Evolutionary conservation across 2,888 invertebrate species (phyloP).

Genomic region (Parnassius smintheus): DNA sequence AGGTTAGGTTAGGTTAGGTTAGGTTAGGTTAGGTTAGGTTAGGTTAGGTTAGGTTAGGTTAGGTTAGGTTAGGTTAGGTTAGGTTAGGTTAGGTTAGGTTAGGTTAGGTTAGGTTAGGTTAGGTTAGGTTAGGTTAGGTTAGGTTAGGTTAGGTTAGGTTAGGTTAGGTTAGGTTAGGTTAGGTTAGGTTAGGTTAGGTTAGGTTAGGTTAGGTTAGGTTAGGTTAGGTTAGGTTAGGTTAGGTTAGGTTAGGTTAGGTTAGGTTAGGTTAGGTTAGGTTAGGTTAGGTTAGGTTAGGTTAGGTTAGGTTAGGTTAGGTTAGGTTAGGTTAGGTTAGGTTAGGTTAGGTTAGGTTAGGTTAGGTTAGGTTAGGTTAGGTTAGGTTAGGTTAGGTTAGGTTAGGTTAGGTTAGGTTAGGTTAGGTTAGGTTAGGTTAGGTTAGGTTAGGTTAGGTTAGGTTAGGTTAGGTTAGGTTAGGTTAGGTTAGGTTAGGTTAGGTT

Average conservation of each 20-base stretch:
- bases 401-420: constrained; percentile 32
- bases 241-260: constrained; percentile 27
- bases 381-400: constrained; percentile 30
- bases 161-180: constrained; percentile 30
- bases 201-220: constrained; percentile 32
- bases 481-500: constrained; percentile 1
- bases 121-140: constrained; percentile 19
- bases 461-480: constrained; percentile 3
- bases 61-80: constrained; percentile 28
- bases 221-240: constrained; percentile 27
- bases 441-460: constrained; percentile 1
- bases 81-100: constrained; percentile 27
- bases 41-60: constrained; percentile 30
- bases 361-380: constrained; percentile 30
- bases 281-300: constrained; percentile 16
- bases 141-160: constrained; percentile 30
- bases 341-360: constrained; percentile 16
- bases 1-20: constrained; percentile 17
- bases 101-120: constrained; percentile 27
- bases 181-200: constrained; percentile 33
- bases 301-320: constrained; percentile 27
- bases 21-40: constrained; percentile 26
- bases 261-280: constrained; percentile 28
- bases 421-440: too few species aligned
- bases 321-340: constrained; percentile 28